Percentiles rank a stretch among this genome's conserved stretches.
Conservation (phyloP, 2,113 vertebrate species). For the Xyliphius kryptos region DNA sequence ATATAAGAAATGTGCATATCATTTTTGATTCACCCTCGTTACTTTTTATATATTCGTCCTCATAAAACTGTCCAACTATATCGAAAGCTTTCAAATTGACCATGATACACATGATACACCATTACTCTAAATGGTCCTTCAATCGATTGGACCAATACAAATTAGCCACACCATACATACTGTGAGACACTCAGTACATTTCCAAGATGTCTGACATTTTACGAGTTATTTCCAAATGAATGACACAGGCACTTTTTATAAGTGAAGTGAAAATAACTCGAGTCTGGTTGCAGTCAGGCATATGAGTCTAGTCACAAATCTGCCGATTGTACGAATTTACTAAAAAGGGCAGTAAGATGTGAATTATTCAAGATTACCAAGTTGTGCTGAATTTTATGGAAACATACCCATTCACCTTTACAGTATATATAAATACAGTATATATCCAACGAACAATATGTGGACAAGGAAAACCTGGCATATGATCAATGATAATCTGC, state of each 20-base stretch:
- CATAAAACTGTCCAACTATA: slow-evolving; percentile 51
- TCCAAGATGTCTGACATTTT: slow-evolving; percentile 40
- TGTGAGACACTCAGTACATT: slow-evolving; percentile 38
- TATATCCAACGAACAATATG: no score
- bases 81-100: slow-evolving; percentile 35
- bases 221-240: slow-evolving; percentile 49
- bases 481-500: no score
- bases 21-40: no score
- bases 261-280: slow-evolving; percentile 39
- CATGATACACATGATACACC: slow-evolving; percentile 23
- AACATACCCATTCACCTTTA: background rate
- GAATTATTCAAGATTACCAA: background rate
- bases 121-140: slow-evolving; percentile 37
- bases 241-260: slow-evolving; percentile 65
- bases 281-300: slow-evolving; percentile 7
- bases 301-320: background rate
- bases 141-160: slow-evolving; percentile 36
- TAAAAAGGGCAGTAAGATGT: background rate
- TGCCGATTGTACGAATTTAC: background rate
- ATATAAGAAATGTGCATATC: slow-evolving; percentile 40
- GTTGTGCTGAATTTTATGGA: slow-evolving; percentile 2
- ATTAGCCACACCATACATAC: slow-evolving; percentile 52
- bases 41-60: slow-evolving; percentile 64
- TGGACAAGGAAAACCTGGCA: no score
- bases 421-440: no score